Base-by-base conservation (phyloP, 2,888 invertebrate genomes). In the Melanostoma scalare region DNA sequence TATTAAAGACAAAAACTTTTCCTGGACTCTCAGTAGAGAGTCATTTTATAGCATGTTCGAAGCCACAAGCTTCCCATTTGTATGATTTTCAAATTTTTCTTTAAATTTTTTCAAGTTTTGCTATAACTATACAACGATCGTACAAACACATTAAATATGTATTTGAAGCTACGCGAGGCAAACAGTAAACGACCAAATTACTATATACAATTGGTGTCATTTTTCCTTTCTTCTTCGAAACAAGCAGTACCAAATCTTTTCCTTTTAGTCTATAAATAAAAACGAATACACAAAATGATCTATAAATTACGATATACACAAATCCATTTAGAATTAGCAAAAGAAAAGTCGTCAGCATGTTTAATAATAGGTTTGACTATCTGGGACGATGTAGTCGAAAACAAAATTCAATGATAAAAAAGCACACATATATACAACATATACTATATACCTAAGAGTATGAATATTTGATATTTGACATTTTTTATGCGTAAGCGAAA, bases 291-390 rank as follows among this genome's bases (percentile, higher is more conserved):
- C 56, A 65, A 61, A 61, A 58, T 60, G 55, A 50, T 40, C 40
- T 73, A 35, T 55, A 10, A 48, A 73, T 60, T 6, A 44, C 35
- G n/a, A 61, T 3, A 36, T 53, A 72, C 6, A 65, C 10, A 71
- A 5, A 53, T 56, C 44, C 35, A 46, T 63, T 69, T 40, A 75
- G 44, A 42, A 71, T 33, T 36, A 80, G 74, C 56, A 75, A 52
- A 10, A 58, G 20, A 60, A 71, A 20, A 20, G 20, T 56, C 60
- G 33, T 67, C 65, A 52, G 53, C 52, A 69, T 56, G 72, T 77
- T 72, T 81, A 77, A 81, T 81, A 77, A 81, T 81, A 81, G 77
- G 65, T 77, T 61, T 31, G 35, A 55, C 65, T 65, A 76, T 76
- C 71, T 76, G 63, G 58, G 71, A 53, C 58, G 50, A 56, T 52